Percentiles rank a stretch among this genome's conserved stretches.
Evolutionary conservation across 1,140 invertebrate genomes (phyloP).

Genomic region (silkworm (Bombyx mori)): ASM3026992v2 NC_085121.1:6187001-6187500

Average conservation of each 20-base stretch:
- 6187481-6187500: conserved; percentile 56
- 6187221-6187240: too few species aligned
- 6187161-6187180: too few species aligned
- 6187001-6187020: too few species aligned
- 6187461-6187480: conserved; percentile 50
- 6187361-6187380: conserved; percentile 67
- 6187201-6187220: too few species aligned
- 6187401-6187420: conserved; percentile 57
- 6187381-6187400: conserved; percentile 61
- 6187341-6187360: conserved; percentile 49
- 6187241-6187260: conserved; percentile 8
- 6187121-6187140: too few species aligned
- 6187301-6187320: conserved; percentile 65
- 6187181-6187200: too few species aligned
- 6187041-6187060: too few species aligned
- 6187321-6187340: conserved; percentile 62
- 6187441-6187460: conserved; percentile 38
- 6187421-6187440: conserved; percentile 30
- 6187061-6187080: too few species aligned
- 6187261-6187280: conserved; percentile 57
- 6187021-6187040: too few species aligned
- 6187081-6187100: too few species aligned
- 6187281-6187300: conserved; percentile 63
- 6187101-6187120: too few species aligned
- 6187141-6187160: too few species aligned